Evolutionary conservation across 2,888 invertebrate species (phyloP).

Genomic region (Athrips mouffetella): DNA sequence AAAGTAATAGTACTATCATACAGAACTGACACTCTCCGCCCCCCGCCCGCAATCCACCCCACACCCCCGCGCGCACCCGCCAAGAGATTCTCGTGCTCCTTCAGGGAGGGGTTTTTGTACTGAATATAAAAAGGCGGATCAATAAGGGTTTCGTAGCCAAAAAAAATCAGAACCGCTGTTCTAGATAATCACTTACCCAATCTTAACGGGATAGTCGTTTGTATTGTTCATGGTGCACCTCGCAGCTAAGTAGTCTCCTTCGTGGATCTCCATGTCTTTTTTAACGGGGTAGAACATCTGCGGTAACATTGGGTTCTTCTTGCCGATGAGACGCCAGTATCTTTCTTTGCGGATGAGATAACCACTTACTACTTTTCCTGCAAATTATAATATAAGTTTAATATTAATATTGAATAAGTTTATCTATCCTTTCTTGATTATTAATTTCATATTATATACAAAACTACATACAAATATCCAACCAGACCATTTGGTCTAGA

Average conservation of each 20-base stretch:
- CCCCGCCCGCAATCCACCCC: too few relatives aligned
- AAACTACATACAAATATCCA: too few relatives aligned
- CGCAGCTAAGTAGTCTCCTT: conserved; percentile 89
- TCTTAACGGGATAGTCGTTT: not conserved
- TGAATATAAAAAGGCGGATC: too few relatives aligned
- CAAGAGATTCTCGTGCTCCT: too few relatives aligned
- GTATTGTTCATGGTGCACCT: conserved; percentile 94
- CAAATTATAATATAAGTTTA: conserved; percentile 22
- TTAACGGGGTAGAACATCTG: conserved; percentile 96
- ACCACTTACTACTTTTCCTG: conserved; percentile 89
- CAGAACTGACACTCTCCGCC: too few relatives aligned
- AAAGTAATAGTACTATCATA: too few relatives aligned
- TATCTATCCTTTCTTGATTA: too few relatives aligned
- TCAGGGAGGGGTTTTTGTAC: too few relatives aligned
- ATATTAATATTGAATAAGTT: not conserved
- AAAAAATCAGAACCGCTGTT: not conserved
- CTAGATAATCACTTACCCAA: not conserved
- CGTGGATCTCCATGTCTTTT: conserved; percentile 78
- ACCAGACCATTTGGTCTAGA: too few relatives aligned
- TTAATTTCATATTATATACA: too few relatives aligned
- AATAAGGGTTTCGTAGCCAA: not conserved
- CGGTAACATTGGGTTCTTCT: conserved; percentile 90
- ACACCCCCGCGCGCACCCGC: too few relatives aligned
- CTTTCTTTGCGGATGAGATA: conserved; percentile 82
- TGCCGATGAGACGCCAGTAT: conserved; percentile 91